These are phyloP conservation scores for Forpus xanthops DNA, from an alignment of 2,797 vertebrate genomes.

Conservation along the genomic window DNA sequence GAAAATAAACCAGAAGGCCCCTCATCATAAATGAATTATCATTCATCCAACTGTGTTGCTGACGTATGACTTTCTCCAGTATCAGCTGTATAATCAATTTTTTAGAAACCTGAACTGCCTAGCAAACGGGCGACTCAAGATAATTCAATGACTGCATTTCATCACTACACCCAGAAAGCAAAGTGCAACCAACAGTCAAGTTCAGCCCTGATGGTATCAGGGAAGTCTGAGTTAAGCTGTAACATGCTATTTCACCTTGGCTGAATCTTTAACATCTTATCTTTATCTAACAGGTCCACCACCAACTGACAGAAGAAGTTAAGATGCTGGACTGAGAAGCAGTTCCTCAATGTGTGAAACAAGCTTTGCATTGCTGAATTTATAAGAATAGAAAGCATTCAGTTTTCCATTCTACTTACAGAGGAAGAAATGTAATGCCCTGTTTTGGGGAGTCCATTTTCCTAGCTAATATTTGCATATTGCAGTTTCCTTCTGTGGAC, in stretches of 20 bases:
- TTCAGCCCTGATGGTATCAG: slow-evolving; percentile 61
- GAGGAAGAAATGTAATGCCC: background rate
- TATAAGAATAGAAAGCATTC: background rate
- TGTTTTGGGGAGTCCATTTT: background rate
- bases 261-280: slow-evolving; percentile 57
- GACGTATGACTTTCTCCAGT: background rate
- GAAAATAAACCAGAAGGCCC: background rate
- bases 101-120: slow-evolving; percentile 49
- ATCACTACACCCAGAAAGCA: slow-evolving; percentile 32
- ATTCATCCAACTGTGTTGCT: background rate
- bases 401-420: background rate
- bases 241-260: slow-evolving; percentile 45
- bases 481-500: background rate
- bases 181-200: slow-evolving; percentile 46
- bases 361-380: slow-evolving; percentile 24
- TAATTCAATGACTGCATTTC: slow-evolving; percentile 56
- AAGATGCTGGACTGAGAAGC: background rate
- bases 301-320: slow-evolving; percentile 30
- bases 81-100: slow-evolving; percentile 27
- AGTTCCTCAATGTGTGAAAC: slow-evolving; percentile 21
- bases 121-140: slow-evolving; percentile 56
- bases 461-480: background rate
- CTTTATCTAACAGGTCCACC: slow-evolving; percentile 45
- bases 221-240: slow-evolving; percentile 57
- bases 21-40: slow-evolving; percentile 7